A percentile compares a stretch with the other conserved stretches of the same genome.
phyloP scores from a whole-genome alignment of 2,797 vertebrate species.

The Moxostoma hubbsi region DNA sequence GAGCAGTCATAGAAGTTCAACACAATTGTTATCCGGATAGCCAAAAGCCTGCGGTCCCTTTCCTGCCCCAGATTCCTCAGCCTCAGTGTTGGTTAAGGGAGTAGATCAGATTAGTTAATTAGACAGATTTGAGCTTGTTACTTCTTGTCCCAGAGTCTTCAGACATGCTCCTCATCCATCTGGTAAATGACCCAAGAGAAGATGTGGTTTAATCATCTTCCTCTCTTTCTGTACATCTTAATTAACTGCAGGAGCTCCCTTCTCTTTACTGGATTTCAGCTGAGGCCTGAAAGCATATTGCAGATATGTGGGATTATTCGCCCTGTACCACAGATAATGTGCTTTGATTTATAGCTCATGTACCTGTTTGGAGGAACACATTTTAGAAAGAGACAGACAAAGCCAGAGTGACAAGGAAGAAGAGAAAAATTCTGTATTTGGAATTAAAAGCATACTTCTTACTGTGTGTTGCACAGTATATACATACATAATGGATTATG shows the following conservation, averaged over 20 bases:
- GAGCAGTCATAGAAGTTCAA: background rate
- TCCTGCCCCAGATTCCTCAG: slow-evolving; percentile 52
- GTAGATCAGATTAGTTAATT: slow-evolving; percentile 70
- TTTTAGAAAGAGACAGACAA: background rate
- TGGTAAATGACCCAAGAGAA: slow-evolving; percentile 68
- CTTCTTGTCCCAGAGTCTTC: slow-evolving; percentile 61
- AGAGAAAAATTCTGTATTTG: background rate
- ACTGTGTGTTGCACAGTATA: background rate
- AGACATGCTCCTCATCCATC: slow-evolving; percentile 60
- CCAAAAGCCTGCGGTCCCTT: slow-evolving; percentile 30
- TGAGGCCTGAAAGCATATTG: slow-evolving; percentile 55
- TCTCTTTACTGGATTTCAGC: slow-evolving; percentile 53
- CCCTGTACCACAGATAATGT: background rate
- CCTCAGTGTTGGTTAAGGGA: slow-evolving; percentile 42
- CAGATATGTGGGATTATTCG: slow-evolving; percentile 14
- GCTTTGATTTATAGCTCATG: background rate
- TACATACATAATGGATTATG: background rate
- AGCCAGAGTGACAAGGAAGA: background rate
- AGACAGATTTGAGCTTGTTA: slow-evolving; percentile 66
- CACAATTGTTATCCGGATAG: background rate
- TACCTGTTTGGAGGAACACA: slow-evolving; percentile 19
- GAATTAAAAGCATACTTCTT: background rate
- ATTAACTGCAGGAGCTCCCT: slow-evolving; percentile 65
- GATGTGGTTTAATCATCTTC: slow-evolving; percentile 67
- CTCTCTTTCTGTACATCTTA: slow-evolving; percentile 70